Conservation (phyloP, 2,888 invertebrate genomes). For the Conchocele bisecta region DNA sequence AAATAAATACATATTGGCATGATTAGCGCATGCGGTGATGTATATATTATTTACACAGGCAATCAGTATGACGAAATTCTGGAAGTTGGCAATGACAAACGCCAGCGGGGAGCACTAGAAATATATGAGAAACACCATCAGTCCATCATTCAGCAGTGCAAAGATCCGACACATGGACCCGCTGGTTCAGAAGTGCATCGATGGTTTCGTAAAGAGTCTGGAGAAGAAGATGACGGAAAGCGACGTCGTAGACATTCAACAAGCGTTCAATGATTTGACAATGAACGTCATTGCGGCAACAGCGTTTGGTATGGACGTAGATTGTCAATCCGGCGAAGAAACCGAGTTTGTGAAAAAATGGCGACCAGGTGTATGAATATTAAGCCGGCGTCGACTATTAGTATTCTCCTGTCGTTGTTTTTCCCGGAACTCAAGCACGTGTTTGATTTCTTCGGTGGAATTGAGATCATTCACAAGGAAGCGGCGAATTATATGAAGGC, state of each 20-base stretch:
- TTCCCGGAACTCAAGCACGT: constrained; percentile 48
- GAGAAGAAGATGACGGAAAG: constrained; percentile 6
- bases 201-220: constrained; percentile 15
- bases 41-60: too few species aligned
- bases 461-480: constrained; percentile 40
- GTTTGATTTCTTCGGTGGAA: constrained; percentile 37
- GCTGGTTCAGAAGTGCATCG: constrained; percentile 25
- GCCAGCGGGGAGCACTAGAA: constrained; percentile 44
- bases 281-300: constrained; percentile 63
- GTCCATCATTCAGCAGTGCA: constrained; percentile 46
- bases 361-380: too few species aligned
- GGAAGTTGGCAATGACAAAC: constrained; percentile 35
- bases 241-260: constrained; percentile 25
- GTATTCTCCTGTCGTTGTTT: constrained; percentile 31
- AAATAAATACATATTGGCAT: too few species aligned
- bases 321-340: constrained; percentile 44
- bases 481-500: constrained; percentile 34
- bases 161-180: constrained; percentile 52
- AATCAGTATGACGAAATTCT: constrained; percentile 34
- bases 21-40: too few species aligned
- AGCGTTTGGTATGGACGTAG: constrained; percentile 61
- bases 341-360: constrained; percentile 53
- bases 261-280: constrained; percentile 51
- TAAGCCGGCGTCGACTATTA: constrained; percentile 35
- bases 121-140: constrained; percentile 44